phyloP scores from a whole-genome alignment of 2,113 vertebrate genomes.

The Catagonus wagneri region DNA sequence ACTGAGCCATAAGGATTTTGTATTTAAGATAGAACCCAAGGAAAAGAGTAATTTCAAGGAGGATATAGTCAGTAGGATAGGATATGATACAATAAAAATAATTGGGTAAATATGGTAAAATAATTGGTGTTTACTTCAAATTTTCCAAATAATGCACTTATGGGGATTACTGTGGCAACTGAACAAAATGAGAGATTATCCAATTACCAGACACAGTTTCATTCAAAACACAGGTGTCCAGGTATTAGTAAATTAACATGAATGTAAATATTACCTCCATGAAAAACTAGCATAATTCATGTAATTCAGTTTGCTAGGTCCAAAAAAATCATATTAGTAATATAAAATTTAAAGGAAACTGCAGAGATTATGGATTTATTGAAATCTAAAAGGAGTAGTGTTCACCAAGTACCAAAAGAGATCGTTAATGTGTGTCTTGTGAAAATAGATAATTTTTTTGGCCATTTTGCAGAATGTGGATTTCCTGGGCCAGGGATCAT shows the following conservation, averaged over 20 bases:
- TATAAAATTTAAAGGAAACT: neutral
- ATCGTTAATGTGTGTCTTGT: neutral
- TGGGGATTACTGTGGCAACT: neutral
- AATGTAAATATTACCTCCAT: neutral
- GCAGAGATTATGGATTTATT: neutral
- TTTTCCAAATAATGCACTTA: neutral
- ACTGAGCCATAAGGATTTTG: neutral
- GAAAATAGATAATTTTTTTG: slow-evolving; percentile 23
- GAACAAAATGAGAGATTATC: neutral
- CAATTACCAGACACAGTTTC: neutral
- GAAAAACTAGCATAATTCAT: neutral
- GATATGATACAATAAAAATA: neutral
- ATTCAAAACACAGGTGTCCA: neutral
- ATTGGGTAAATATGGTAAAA: neutral
- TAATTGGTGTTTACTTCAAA: neutral
- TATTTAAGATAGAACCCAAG: slow-evolving; percentile 2
- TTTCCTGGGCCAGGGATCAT: too few relatives aligned
- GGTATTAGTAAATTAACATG: neutral
- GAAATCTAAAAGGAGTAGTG: neutral
- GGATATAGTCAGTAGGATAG: neutral
- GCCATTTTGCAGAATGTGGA: too few relatives aligned
- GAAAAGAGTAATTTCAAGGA: neutral
- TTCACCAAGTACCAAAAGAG: neutral
- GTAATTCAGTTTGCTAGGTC: neutral
- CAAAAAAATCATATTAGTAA: neutral